Evolutionary conservation across 2,888 invertebrate genomes (phyloP).

Genomic region (Ophonus ardosiacus): DNA sequence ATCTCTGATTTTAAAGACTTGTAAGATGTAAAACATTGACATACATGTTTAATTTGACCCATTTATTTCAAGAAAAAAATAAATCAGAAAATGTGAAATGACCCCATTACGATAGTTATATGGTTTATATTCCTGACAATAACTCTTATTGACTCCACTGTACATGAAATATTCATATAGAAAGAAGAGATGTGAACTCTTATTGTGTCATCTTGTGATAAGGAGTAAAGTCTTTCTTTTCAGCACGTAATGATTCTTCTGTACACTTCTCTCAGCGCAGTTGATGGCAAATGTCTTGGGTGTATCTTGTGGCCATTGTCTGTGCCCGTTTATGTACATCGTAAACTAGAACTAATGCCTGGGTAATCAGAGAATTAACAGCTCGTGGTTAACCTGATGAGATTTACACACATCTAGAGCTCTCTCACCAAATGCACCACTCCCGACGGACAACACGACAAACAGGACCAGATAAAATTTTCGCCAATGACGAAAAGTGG

Average conservation of each 20-base stretch:
- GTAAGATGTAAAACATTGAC: too few relatives aligned
- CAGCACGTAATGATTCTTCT: background rate
- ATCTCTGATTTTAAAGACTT: too few relatives aligned
- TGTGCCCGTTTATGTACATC: slow-evolving; percentile 50
- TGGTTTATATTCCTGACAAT: too few relatives aligned
- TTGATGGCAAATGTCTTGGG: slow-evolving; percentile 23
- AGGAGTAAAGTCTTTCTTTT: background rate
- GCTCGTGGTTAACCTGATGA: slow-evolving; percentile 56
- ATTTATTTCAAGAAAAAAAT: too few relatives aligned
- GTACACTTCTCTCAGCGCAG: background rate
- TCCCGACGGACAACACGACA: background rate
- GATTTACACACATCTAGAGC: slow-evolving; percentile 54
- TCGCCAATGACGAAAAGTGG: too few relatives aligned
- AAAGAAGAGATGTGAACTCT: too few relatives aligned
- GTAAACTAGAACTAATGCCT: slow-evolving; percentile 58
- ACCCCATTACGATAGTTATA: too few relatives aligned
- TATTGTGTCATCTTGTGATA: background rate
- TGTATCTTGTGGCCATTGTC: slow-evolving; percentile 52
- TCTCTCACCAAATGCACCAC: background rate
- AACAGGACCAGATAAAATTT: background rate
- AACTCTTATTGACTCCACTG: too few relatives aligned
- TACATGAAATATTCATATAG: too few relatives aligned
- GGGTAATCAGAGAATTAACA: slow-evolving; percentile 58
- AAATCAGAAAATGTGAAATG: too few relatives aligned
- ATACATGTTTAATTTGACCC: too few relatives aligned